These are phyloP conservation scores for Hypomecis atomaria DNA, from an alignment of 2,888 invertebrate genomes.

Conservation along the genomic window DNA sequence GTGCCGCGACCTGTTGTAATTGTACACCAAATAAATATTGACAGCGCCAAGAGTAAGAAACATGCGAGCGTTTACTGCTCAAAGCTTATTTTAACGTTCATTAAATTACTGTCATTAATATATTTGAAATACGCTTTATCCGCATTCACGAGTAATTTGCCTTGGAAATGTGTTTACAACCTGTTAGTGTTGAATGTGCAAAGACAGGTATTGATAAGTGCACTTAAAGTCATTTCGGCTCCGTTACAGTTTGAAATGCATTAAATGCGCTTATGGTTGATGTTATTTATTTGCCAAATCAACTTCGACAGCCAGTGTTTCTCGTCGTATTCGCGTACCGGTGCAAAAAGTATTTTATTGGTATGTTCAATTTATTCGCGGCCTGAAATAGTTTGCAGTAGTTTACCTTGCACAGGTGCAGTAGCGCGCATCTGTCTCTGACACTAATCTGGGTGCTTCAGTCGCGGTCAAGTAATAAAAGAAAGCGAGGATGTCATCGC, in stretches of 20 bases:
- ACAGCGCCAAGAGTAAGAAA: conserved; percentile 1
- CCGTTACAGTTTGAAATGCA: conserved; percentile 22
- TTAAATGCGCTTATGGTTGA: conserved; percentile 19
- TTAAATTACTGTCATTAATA: conserved; percentile 12
- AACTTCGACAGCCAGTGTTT: conserved; percentile 41
- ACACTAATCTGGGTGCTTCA: conserved; percentile 63
- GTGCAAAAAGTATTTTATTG: conserved; percentile 43
- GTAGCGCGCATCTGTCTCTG: conserved; percentile 54
- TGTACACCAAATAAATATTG: conserved; percentile 36
- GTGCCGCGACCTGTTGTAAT: conserved; percentile 41
- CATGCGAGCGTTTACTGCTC: conserved; percentile 6
- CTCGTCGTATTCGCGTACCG: conserved; percentile 37
- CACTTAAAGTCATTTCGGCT: conserved; percentile 12
- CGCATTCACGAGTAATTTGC: background rate
- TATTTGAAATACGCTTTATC: conserved; percentile 13
- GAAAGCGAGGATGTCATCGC: conserved; percentile 28
- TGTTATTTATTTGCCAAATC: conserved; percentile 39
- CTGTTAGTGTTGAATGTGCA: conserved; percentile 5
- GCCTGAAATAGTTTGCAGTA: conserved; percentile 37
- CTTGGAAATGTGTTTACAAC: conserved; percentile 9
- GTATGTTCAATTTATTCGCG: conserved; percentile 45
- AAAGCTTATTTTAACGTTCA: conserved; percentile 11
- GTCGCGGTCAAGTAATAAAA: conserved; percentile 64
- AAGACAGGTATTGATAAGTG: conserved; percentile 9
- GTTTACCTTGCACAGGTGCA: conserved; percentile 42